Percentiles rank a stretch among this genome's conserved stretches.
These are phyloP conservation scores for Pachydiplax longipennis DNA, from an alignment of 2,888 invertebrate genomes.

Conservation along the genomic window DNA sequence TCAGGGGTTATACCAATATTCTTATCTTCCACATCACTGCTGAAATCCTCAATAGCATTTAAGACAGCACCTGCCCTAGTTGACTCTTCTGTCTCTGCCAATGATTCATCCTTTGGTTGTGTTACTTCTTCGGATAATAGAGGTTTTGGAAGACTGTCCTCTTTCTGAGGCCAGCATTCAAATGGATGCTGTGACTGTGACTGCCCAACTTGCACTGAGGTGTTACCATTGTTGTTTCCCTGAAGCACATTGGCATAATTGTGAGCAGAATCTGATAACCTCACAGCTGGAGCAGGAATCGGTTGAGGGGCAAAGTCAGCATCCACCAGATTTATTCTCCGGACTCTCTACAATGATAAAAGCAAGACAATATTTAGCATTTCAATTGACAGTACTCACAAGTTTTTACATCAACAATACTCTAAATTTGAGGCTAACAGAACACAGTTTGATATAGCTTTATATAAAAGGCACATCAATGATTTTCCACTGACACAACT, in stretches of 20 bases:
- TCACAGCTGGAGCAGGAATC: neutral
- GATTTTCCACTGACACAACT: no score
- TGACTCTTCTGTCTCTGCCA: neutral
- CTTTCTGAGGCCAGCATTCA: neutral
- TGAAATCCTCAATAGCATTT: neutral
- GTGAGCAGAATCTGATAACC: neutral
- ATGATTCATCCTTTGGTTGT: neutral
- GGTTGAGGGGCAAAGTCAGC: slow-evolving; percentile 32
- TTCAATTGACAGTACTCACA: neutral
- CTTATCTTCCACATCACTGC: slow-evolving; percentile 54
- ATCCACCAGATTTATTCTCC: neutral
- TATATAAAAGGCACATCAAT: no score
- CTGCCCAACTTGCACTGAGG: neutral
- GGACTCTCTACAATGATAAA: neutral
- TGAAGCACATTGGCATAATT: neutral
- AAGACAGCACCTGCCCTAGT: neutral
- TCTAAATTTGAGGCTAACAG: no score
- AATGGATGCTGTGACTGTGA: neutral
- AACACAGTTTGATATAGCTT: no score
- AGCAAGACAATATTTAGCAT: neutral
- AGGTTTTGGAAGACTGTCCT: neutral
- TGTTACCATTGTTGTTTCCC: neutral
- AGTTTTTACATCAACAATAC: no score
- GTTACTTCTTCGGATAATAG: neutral
- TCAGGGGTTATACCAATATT: slow-evolving; percentile 30